phyloP scores from a whole-genome alignment of 2,113 vertebrate genomes.

The Coryphaenoides rupestris region DNA sequence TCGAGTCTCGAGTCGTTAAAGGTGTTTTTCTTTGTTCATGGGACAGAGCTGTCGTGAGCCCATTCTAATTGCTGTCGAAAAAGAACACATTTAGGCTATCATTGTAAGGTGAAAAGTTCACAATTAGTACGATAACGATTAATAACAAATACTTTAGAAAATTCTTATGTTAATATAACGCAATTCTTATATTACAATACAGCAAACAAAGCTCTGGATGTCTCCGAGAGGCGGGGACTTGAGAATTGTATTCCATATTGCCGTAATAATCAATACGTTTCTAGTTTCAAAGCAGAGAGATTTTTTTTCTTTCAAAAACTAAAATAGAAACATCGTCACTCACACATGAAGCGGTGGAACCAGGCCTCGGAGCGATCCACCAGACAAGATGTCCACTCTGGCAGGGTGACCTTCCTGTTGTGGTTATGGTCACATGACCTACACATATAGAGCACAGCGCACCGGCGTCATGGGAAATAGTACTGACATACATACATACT shows the following conservation, averaged over 20 bases:
- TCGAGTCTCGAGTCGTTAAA: constrained; percentile 30
- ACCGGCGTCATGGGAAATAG: constrained; percentile 23
- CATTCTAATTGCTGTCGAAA: constrained; percentile 57
- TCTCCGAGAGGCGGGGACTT: neutral
- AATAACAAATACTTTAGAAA: too few species aligned
- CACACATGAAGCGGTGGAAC: constrained; percentile 65
- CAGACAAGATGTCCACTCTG: constrained; percentile 69
- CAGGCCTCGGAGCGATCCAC: constrained; percentile 69
- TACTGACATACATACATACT: too few species aligned
- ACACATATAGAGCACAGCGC: constrained; percentile 25
- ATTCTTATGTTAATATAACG: too few species aligned
- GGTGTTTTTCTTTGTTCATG: constrained; percentile 23
- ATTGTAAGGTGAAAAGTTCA: too few species aligned
- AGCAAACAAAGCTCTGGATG: too few species aligned
- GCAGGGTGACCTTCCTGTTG: constrained; percentile 74
- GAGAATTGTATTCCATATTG: neutral
- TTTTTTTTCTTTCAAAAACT: too few species aligned
- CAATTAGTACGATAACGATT: neutral
- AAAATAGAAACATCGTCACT: constrained; percentile 32
- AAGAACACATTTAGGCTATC: constrained; percentile 5
- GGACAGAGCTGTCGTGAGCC: constrained; percentile 53
- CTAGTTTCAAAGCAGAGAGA: too few species aligned
- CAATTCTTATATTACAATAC: too few species aligned
- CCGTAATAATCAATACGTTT: too few species aligned
- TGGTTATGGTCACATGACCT: constrained; percentile 72